Base-by-base conservation (phyloP, 2,797 vertebrate genomes). In the Ataeniobius toweri region DNA sequence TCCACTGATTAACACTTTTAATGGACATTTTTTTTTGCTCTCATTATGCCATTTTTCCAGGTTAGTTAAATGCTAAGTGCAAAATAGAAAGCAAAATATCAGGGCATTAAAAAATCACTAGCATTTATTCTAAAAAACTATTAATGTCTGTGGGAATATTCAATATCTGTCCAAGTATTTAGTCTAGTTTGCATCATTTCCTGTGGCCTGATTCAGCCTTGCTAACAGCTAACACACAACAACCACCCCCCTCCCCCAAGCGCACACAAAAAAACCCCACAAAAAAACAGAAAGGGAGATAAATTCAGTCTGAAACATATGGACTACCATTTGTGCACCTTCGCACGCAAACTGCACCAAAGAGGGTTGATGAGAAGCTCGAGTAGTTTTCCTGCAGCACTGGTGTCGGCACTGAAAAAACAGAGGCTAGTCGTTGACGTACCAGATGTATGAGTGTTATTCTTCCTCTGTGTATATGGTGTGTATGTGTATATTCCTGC, bases 371-470 rank as follows among this genome's bases (percentile, higher is more conserved):
- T 74, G 61, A 90, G 92, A 80, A 86, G 86, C 88, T 86, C 89
- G 89, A 83, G 92, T 90, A 91, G 91, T 86, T 93, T 85, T 18
- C 41, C 80, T 85, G 89, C 85, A 88, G 85, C 8, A 14, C 80
- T 86, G 86, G 92, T 94, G 94, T 85, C 83, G 88, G 94, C 85
- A 20, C 75, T 91, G 93, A 94, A 92, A 94, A 96, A 96, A 95
- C 95, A 95, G 92, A 82, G 89, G 85, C 86, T 76, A 94, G 91
- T 91, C 90, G 96, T 93, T 91, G 95, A 96, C 82, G 89, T 83
- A 92, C 84, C 93, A 95, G 95, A 96, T 94, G 94, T 93, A 95
- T 73, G 92, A 94, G 89, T 94, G 95, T 94, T 96, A 89, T 94
- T 92, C 94, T 96, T 96, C 92, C 83, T 83, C 86, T 86, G 65